A percentile compares a stretch with the other conserved stretches of the same genome.
Conservation (phyloP, 2,113 vertebrate genomes). For the Vanacampus margaritifer region DNA sequence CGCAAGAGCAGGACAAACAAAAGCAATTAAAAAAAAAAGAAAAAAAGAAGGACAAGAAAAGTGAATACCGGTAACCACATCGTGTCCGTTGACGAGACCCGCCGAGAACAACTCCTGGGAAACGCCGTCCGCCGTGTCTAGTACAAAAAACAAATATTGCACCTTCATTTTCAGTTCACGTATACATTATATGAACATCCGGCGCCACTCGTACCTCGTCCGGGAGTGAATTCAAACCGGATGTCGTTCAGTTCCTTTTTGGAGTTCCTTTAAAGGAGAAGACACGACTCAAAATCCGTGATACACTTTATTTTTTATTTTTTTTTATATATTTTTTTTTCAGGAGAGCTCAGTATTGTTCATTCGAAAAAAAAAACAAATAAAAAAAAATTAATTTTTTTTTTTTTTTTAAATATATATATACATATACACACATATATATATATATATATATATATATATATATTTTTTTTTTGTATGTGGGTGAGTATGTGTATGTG, state of each 20-base stretch:
- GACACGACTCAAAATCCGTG: conserved; percentile 9
- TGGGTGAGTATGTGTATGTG: too few species aligned
- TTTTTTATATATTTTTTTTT: too few species aligned
- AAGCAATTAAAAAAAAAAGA: not conserved
- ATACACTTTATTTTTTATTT: too few species aligned
- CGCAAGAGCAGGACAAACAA: not conserved
- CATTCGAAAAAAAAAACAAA: too few species aligned
- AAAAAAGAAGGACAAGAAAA: not conserved
- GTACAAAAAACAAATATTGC: conserved; percentile 41
- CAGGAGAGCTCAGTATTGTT: too few species aligned
- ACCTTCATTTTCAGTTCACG: conserved; percentile 4
- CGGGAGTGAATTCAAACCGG: conserved; percentile 96
- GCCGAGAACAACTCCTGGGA: conserved; percentile 98
- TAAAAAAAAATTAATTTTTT: too few species aligned
- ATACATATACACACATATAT: too few species aligned
- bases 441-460: too few species aligned
- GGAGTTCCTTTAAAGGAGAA: conserved; percentile 84
- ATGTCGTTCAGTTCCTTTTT: conserved; percentile 98
- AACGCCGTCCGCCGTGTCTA: conserved; percentile 97
- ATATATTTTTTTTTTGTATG: too few species aligned
- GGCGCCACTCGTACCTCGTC: conserved; percentile 75
- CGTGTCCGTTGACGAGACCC: conserved; percentile 91
- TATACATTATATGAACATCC: not conserved
- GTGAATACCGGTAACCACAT: conserved; percentile 91
- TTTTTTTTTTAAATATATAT: too few species aligned